Conservation (phyloP, 1,140 invertebrate genomes). For the Olivierus martensii region DNA sequence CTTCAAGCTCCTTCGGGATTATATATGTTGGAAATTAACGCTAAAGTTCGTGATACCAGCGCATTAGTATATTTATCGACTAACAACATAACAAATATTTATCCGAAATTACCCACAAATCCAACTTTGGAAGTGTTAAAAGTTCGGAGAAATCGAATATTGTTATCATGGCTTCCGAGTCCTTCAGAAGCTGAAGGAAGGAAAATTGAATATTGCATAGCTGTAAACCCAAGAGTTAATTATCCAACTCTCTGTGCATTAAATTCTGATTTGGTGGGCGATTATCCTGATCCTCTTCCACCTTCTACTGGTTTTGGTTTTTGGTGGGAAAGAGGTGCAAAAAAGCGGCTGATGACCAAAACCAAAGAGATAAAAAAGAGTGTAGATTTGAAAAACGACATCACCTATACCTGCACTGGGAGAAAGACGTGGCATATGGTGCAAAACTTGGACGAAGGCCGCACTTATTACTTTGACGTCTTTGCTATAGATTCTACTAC, state of each 20-base stretch:
- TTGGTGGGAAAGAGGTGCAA: constrained; percentile 19
- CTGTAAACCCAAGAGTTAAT: constrained; percentile 21
- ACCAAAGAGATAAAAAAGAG: background rate
- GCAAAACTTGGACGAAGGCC: constrained; percentile 19
- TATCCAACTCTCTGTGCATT: constrained; percentile 24
- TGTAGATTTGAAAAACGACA: constrained; percentile 16
- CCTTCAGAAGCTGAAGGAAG: constrained; percentile 3
- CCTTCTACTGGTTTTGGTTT: constrained; percentile 23
- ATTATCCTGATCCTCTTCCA: constrained; percentile 17
- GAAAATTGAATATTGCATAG: constrained; percentile 25
- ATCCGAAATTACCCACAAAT: constrained; percentile 22
- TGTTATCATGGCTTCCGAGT: constrained; percentile 22
- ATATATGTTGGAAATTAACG: constrained; percentile 22
- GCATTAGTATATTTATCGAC: background rate
- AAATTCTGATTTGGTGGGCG: constrained; percentile 13
- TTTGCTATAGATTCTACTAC: constrained; percentile 24
- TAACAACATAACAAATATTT: background rate
- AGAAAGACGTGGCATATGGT: constrained; percentile 25
- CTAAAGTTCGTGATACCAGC: constrained; percentile 18
- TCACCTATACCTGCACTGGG: constrained; percentile 20
- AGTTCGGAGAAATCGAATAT: constrained; percentile 11
- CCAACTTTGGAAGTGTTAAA: constrained; percentile 16
- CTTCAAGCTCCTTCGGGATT: constrained; percentile 15
- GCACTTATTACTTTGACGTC: constrained; percentile 28
- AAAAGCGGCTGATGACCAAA: background rate